Evolutionary conservation across 2,888 invertebrate species (phyloP).

Genomic region (Sicus ferrugineus): DNA sequence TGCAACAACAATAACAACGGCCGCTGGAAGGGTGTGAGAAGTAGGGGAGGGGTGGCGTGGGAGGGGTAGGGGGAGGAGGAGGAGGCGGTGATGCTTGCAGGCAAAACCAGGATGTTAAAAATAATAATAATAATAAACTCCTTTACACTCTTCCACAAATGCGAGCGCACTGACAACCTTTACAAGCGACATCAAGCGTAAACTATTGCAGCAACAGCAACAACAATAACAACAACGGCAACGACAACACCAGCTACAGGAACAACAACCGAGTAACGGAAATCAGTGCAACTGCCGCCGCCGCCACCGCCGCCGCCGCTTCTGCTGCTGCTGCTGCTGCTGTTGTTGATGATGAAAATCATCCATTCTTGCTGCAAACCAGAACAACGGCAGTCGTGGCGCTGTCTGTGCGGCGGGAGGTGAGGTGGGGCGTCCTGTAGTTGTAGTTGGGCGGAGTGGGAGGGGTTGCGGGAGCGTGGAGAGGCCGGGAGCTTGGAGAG

Average conservation of each 20-base stretch:
- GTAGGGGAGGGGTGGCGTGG: no score
- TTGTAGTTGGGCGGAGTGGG: no score
- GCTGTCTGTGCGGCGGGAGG: no score
- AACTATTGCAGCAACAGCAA: constrained; percentile 2
- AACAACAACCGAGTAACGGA: background rate
- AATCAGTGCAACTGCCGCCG: background rate
- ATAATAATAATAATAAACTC: constrained; percentile 19
- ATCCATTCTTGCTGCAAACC: constrained; percentile 18
- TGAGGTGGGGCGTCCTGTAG: background rate
- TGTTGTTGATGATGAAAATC: constrained; percentile 3
- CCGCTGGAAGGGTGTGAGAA: no score
- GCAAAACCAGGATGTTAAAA: no score
- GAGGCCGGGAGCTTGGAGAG: no score
- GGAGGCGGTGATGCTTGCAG: no score
- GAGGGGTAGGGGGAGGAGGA: no score
- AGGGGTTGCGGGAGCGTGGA: background rate
- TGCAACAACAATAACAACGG: background rate
- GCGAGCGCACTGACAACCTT: background rate
- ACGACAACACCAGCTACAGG: background rate
- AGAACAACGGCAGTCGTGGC: no score
- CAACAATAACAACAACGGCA: constrained; percentile 5
- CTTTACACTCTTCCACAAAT: constrained; percentile 22
- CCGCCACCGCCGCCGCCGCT: background rate
- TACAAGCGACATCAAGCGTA: constrained; percentile 7
- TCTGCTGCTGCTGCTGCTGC: background rate